phyloP scores from a whole-genome alignment of 2,113 vertebrate genomes.

The Sinosuthora webbiana region DNA sequence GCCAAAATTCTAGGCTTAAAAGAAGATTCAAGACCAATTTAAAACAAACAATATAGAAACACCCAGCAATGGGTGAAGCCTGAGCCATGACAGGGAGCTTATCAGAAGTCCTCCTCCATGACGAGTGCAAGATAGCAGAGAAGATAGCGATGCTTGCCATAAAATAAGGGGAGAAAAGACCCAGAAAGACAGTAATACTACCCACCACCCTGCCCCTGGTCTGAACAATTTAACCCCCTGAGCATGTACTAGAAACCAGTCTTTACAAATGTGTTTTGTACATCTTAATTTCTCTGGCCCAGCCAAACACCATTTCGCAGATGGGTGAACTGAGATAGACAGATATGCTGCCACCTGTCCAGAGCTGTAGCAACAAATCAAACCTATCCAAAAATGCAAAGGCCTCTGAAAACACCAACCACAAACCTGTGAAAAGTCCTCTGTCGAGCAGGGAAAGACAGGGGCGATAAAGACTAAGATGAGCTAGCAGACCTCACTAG shows the following conservation, averaged over 20 bases:
- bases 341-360: neutral
- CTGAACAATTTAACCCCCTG: neutral
- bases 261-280: neutral
- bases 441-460: neutral
- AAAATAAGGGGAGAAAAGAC: neutral
- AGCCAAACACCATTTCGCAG: neutral
- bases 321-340: neutral
- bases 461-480: neutral
- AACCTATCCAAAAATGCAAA: neutral
- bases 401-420: neutral
- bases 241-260: neutral
- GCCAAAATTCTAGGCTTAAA: neutral
- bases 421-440: neutral
- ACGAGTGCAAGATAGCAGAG: neutral
- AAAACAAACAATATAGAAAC: neutral
- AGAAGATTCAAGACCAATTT: neutral
- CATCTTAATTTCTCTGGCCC: neutral
- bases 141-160: neutral
- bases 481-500: neutral
- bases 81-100: fast-evolving
- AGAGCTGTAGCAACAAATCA: neutral
- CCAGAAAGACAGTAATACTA: neutral
- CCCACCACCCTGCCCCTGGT: neutral
- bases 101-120: neutral
- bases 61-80: neutral